Evolutionary conservation across 2,113 vertebrate species (phyloP).

Genomic region (Gracilinanus agilis): DNA sequence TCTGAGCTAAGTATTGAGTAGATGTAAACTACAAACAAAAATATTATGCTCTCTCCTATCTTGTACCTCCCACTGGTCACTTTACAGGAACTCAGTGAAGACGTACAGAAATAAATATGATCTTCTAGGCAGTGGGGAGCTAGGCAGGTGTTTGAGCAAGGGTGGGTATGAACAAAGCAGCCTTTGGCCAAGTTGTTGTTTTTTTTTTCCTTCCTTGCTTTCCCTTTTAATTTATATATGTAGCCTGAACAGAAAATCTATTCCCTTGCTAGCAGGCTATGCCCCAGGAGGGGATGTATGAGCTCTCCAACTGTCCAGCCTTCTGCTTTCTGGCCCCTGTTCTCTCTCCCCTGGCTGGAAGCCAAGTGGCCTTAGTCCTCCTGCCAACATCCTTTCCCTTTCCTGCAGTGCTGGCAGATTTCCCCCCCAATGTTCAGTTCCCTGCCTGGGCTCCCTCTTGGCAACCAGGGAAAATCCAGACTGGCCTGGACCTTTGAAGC

Average conservation of each 20-base stretch:
- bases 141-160: neutral
- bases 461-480: neutral
- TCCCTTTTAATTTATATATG: slow-evolving; percentile 1
- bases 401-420: neutral
- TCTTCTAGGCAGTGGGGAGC: neutral
- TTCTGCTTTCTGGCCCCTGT: neutral
- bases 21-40: neutral
- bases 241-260: neutral
- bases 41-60: neutral
- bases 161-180: neutral
- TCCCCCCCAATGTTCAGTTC: neutral
- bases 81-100: neutral
- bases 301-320: slow-evolving; percentile 2
- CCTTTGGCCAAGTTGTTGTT: neutral
- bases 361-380: neutral
- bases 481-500: neutral
- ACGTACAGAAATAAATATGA: neutral
- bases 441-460: neutral
- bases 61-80: neutral
- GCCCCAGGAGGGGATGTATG: neutral
- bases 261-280: slow-evolving; percentile 7
- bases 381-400: neutral
- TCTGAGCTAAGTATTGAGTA: neutral
- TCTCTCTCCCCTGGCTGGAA: slow-evolving; percentile 1
- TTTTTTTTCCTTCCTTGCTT: neutral